These are phyloP conservation scores for Muricea muricata DNA, from an alignment of 92 coral and sea anemone genomes.

Conservation along the genomic window DNA sequence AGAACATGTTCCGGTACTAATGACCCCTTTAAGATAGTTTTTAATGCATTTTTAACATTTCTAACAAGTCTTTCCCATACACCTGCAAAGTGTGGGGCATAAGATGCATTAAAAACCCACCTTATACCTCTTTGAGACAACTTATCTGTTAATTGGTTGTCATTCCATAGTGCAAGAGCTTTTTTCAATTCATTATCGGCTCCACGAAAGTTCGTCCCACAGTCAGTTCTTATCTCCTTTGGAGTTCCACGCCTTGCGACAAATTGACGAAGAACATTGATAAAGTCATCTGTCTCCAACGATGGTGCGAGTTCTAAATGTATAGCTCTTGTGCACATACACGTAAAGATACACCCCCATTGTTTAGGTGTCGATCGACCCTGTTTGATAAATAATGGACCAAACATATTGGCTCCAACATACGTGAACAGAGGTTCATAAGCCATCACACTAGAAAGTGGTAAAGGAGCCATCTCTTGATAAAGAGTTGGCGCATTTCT, in stretches of 20 bases:
- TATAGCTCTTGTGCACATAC: slow-evolving; percentile 24
- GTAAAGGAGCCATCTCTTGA: slow-evolving; percentile 63
- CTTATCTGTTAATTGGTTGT: slow-evolving; percentile 31
- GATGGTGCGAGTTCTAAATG: slow-evolving; percentile 11
- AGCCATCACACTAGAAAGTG: slow-evolving; percentile 44
- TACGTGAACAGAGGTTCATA: slow-evolving; percentile 61
- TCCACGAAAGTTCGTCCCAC: slow-evolving; percentile 28
- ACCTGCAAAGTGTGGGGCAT: slow-evolving; percentile 66
- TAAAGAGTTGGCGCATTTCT: slow-evolving; percentile 45
- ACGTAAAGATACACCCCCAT: slow-evolving; percentile 11
- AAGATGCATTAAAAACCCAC: slow-evolving; percentile 70
- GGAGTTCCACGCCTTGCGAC: neutral
- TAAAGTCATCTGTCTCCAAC: slow-evolving; percentile 1
- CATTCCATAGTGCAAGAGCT: neutral
- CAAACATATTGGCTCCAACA: slow-evolving; percentile 54
- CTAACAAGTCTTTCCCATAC: slow-evolving; percentile 69
- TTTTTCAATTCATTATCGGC: neutral
- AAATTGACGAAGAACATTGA: neutral
- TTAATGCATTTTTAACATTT: slow-evolving; percentile 34
- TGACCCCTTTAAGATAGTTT: slow-evolving; percentile 23
- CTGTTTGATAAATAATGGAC: slow-evolving; percentile 46
- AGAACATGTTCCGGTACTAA: slow-evolving; percentile 50
- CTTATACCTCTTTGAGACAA: slow-evolving; percentile 40
- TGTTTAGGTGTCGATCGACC: neutral
- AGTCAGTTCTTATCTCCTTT: neutral